Evolutionary conservation across 2,888 invertebrate species (phyloP).

Genomic region (Drosophila mettleri): DNA sequence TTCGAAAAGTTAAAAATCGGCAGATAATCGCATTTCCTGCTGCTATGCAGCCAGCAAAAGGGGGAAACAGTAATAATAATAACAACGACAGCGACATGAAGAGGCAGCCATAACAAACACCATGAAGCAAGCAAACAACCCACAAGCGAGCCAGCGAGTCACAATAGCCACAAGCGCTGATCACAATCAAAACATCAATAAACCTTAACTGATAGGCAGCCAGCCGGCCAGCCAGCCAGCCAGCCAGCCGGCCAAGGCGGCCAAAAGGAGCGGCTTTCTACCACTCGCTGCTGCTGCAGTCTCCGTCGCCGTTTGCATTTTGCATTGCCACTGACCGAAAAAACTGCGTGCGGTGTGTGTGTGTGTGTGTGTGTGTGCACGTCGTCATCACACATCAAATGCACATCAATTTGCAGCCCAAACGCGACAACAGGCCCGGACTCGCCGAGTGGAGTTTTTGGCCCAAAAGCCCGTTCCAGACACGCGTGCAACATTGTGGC

Average conservation of each 20-base stretch:
- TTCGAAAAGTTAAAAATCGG: slow-evolving; percentile 61
- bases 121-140: slow-evolving; percentile 41
- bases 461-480: slow-evolving; percentile 37
- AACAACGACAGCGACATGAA: slow-evolving; percentile 48
- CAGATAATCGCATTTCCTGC: slow-evolving; percentile 63
- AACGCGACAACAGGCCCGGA: slow-evolving; percentile 63
- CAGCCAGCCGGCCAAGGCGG: slow-evolving; percentile 34
- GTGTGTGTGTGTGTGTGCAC: slow-evolving; percentile 27
- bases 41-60: slow-evolving; percentile 1
- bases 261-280: slow-evolving; percentile 30
- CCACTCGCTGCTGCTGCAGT: slow-evolving; percentile 14
- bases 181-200: slow-evolving; percentile 80
- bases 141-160: slow-evolving; percentile 15
- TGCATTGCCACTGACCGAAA: slow-evolving; percentile 52
- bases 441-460: slow-evolving; percentile 10
- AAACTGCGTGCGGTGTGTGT: slow-evolving; percentile 38
- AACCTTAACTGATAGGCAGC: slow-evolving; percentile 76
- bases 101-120: slow-evolving; percentile 71
- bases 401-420: slow-evolving; percentile 70
- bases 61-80: slow-evolving; percentile 25
- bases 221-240: slow-evolving; percentile 36
- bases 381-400: slow-evolving; percentile 73
- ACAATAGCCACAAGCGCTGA: slow-evolving; percentile 73
- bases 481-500: slow-evolving; percentile 62
- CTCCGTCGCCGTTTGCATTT: slow-evolving; percentile 30